Evolutionary conservation across 2,797 vertebrate genomes (phyloP).

Genomic region (Denticeps clupeoides): DNA sequence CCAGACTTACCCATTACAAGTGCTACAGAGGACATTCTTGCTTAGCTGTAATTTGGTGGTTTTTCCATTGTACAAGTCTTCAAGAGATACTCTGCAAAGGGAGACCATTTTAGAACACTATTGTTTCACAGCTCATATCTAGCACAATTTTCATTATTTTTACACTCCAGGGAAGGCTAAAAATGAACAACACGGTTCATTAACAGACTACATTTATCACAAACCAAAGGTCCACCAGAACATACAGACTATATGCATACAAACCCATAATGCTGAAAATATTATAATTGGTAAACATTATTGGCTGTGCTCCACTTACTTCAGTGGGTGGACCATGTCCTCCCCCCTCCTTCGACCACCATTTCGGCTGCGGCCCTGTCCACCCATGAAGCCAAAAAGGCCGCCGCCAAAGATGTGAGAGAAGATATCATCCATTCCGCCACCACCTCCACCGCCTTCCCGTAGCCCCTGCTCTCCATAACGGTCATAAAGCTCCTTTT

Average conservation of each 20-base stretch:
- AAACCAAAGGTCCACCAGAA: too few species aligned
- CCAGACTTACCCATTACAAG: conserved; percentile 86
- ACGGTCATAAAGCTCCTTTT: conserved; percentile 89
- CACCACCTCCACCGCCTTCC: conserved; percentile 86
- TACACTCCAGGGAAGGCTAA: too few species aligned
- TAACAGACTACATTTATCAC: too few species aligned
- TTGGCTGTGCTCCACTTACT: conserved; percentile 77
- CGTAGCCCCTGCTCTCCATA: conserved; percentile 94
- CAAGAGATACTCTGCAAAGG: conserved; percentile 77
- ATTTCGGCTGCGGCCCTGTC: conserved; percentile 82
- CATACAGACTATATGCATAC: too few species aligned
- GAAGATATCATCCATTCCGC: conserved; percentile 97
- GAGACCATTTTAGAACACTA: not conserved
- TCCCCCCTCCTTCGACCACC: conserved; percentile 92
- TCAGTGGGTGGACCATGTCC: conserved; percentile 97
- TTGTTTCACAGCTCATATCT: not conserved
- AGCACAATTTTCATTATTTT: too few species aligned
- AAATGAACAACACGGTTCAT: too few species aligned
- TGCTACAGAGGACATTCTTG: conserved; percentile 96
- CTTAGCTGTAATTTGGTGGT: conserved; percentile 97
- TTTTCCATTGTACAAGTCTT: conserved; percentile 97
- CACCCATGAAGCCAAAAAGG: conserved; percentile 94
- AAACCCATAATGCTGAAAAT: too few species aligned
- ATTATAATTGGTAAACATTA: too few species aligned
- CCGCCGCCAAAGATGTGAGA: conserved; percentile 97